A percentile compares a stretch with the other conserved stretches of the same genome.
These are phyloP conservation scores for Sinocyclocheilus grahami DNA, from an alignment of 2,113 vertebrate species.

Conservation along the genomic window DNA sequence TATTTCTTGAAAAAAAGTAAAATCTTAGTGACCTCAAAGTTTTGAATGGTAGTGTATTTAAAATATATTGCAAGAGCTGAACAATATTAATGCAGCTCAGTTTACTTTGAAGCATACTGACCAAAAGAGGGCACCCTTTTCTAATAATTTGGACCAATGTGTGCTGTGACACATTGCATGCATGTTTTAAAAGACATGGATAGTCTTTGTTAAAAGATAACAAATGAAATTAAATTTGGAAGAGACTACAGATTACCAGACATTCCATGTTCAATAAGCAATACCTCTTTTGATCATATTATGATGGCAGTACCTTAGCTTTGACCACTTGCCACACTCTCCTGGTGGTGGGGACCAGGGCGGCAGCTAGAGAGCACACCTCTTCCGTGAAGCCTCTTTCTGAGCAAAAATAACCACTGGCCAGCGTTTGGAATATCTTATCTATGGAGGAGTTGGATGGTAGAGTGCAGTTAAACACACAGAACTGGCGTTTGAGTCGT, in stretches of 20 bases:
- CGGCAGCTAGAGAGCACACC: conserved; percentile 73
- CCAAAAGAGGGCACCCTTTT: conserved; percentile 30
- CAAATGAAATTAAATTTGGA: neutral
- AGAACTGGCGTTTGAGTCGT: conserved; percentile 84
- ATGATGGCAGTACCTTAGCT: conserved; percentile 72
- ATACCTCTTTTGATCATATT: neutral
- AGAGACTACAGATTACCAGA: neutral
- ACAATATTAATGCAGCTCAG: neutral
- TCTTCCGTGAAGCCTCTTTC: conserved; percentile 72
- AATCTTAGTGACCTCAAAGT: neutral
- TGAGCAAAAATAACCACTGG: conserved; percentile 81
- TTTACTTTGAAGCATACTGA: neutral
- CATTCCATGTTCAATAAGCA: neutral
- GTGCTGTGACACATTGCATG: neutral
- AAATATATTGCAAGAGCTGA: neutral
- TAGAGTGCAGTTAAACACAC: conserved; percentile 82
- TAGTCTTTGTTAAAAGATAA: too few species aligned
- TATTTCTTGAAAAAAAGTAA: neutral
- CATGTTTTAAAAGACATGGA: neutral
- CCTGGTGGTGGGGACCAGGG: conserved; percentile 77
- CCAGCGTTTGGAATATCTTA: conserved; percentile 80
- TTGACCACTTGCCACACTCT: conserved; percentile 83
- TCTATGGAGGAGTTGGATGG: conserved; percentile 84
- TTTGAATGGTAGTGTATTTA: neutral
- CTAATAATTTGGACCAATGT: neutral